phyloP scores from a whole-genome alignment of 2,113 vertebrate species.

The Cygnus buccinator region DNA sequence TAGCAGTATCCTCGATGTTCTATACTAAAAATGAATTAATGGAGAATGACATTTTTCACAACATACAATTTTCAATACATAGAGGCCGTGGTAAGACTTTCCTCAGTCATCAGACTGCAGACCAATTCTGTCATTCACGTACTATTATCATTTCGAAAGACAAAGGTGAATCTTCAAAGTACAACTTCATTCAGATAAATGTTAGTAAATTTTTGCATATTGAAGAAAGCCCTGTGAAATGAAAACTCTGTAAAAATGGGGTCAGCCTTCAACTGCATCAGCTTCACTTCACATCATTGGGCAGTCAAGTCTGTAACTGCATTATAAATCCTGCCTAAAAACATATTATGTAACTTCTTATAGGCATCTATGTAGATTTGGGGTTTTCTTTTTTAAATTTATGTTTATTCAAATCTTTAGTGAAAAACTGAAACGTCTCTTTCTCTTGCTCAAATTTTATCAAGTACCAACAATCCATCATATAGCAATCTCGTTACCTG shows the following conservation, averaged over 20 bases:
- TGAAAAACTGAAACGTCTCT: background rate
- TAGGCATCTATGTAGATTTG: background rate
- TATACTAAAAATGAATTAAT: background rate
- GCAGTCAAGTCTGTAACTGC: background rate
- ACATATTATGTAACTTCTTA: background rate
- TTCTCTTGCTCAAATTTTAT: background rate
- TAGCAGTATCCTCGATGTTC: background rate
- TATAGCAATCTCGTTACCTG: constrained; percentile 73
- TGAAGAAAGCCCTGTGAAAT: background rate
- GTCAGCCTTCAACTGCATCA: background rate
- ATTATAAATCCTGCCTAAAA: background rate
- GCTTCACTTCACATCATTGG: background rate
- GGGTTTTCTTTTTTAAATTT: background rate
- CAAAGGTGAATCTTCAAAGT: background rate
- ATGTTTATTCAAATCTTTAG: background rate
- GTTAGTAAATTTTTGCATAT: background rate
- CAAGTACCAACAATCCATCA: background rate
- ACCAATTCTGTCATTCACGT: background rate
- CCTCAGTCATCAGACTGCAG: background rate
- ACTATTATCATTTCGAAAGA: background rate
- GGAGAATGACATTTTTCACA: background rate
- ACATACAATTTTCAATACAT: background rate
- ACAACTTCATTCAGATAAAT: background rate
- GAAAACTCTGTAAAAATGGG: background rate
- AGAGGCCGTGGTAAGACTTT: background rate